These are phyloP conservation scores for Cheilosia vernalis DNA, from an alignment of 2,888 invertebrate species.

Conservation along the genomic window DNA sequence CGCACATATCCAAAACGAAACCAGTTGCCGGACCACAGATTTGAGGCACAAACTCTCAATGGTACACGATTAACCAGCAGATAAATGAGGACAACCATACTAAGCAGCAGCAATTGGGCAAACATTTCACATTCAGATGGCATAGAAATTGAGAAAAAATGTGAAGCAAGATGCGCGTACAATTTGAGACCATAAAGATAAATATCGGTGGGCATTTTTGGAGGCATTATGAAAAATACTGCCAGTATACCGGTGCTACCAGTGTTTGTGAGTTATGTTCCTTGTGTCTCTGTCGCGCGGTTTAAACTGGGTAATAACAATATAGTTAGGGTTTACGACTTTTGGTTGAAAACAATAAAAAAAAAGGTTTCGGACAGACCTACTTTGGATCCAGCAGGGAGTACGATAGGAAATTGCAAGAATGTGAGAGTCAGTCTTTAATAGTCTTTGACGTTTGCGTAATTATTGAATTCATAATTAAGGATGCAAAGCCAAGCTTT, in stretches of 20 bases:
- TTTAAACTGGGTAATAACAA: conserved; percentile 52
- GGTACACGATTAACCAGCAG: conserved; percentile 54
- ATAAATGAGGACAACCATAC: conserved; percentile 65
- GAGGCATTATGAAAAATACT: conserved; percentile 53
- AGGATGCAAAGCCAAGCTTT: too few species aligned
- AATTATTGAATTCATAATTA: too few species aligned
- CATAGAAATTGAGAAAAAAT: conserved; percentile 67
- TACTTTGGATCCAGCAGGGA: neutral
- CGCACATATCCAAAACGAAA: conserved; percentile 48
- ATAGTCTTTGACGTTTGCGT: too few species aligned
- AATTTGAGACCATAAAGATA: conserved; percentile 72
- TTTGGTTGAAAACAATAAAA: conserved; percentile 8
- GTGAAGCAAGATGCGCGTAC: conserved; percentile 67
- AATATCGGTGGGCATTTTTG: conserved; percentile 65
- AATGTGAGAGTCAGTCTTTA: too few species aligned
- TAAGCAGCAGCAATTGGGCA: conserved; percentile 47
- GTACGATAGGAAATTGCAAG: conserved; percentile 15
- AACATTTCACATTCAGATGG: conserved; percentile 64
- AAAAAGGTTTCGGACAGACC: conserved; percentile 15
- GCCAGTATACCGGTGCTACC: conserved; percentile 54
- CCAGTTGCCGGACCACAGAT: conserved; percentile 40
- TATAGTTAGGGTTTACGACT: conserved; percentile 57
- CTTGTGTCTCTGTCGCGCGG: neutral
- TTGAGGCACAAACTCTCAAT: conserved; percentile 55
- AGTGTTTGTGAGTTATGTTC: conserved; percentile 22